Base-by-base conservation (phyloP, 2,797 vertebrate species). In the Mormyrus hasselquistii region DNA sequence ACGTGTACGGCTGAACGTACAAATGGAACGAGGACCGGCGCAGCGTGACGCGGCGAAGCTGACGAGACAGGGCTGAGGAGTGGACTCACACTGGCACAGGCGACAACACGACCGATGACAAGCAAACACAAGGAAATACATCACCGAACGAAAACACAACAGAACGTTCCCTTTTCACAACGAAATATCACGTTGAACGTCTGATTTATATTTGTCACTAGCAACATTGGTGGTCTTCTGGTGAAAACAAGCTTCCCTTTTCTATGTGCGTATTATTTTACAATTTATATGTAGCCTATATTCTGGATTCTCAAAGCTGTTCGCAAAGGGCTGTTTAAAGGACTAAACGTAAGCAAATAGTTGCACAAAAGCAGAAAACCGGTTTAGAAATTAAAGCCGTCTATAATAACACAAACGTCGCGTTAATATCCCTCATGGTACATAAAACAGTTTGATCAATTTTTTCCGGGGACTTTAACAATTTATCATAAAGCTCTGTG, bases 21-120 rank as follows among this genome's bases (percentile, higher is more conserved):
- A 29, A 82, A 85, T 84, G 55, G 88, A n/a, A 88, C 50, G 53
- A n/a, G 76, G 76, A 59, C 34, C 19, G 76, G 76, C 53, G 53
- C 55, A 44, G 9, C 12, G 34, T 85, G 88, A 89, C 55, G 55
- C 41, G 44, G 85, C 79, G 38, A 83, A 57, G 82, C 79, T 29
- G 41, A 62, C 41, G 79, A 89, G 53, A 89, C 88, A 50, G 57
- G 79, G 79, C 88, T 49, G 55, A 62, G 79, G 34, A 85, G 25
- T 76, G 55, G 88, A 89, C 55, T 47, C 41, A 29, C 49, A 89
- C 57, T 22, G n/a, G 53, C 57, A 85, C 88, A 85, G 38, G 52
- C 50, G 52, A 84, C 79, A 89, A 34, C 55, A 82, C 44, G 38
- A 47, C 41, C 88, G 55, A 89, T 85, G 55, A 41, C 79, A 57